Base-by-base conservation (phyloP, 2,113 vertebrate genomes). In the Emydura subglobosa region DNA sequence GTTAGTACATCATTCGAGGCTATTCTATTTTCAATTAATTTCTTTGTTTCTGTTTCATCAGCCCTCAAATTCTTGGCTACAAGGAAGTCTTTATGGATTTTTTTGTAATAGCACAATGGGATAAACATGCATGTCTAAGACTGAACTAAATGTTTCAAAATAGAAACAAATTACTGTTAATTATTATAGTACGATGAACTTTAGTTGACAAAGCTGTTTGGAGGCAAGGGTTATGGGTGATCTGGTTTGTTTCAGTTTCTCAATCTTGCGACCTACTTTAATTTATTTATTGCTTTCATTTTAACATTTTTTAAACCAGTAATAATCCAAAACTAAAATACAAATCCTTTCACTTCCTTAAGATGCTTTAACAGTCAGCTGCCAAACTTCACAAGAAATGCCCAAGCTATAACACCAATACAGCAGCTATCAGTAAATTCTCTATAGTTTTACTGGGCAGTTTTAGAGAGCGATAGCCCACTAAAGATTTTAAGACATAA, bases 391-490 rank as follows among this genome's bases (percentile, higher is more conserved):
- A 85, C 93, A 87, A 95, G 88, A 61, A 83, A 11, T 47, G 21
- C 42, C 79, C 68, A 92, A 92, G 82, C 94, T 97, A 93, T 87
- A 90, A 90, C 19, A 51, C 27, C 89, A 96, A 89, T 95, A 93
- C 95, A 98, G 91, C 5, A 82, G 49, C 4, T 29, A 92, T 88
- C 94, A 94, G 83, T 93, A 97, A 97, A 95, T 97, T 96, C 81
- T 90, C 95, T 91, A 51, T 84, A 80, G 61, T 85, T 94, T 96
- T 97, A 97, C 86, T 76, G 74, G 39, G 50, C 57, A 92, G 65
- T 96, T 17, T 53, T 97, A 95, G 94, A 97, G 90, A 95, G 79
- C 96, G 91, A 82, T 95, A 96, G 94, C 53, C 57, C 68, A 88
- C 24, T 94, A 95, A 95, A 92, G 51, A 96, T 91, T 93, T 83